phyloP scores from a whole-genome alignment of 2,797 vertebrate genomes.

The Amblyraja radiata region DNA sequence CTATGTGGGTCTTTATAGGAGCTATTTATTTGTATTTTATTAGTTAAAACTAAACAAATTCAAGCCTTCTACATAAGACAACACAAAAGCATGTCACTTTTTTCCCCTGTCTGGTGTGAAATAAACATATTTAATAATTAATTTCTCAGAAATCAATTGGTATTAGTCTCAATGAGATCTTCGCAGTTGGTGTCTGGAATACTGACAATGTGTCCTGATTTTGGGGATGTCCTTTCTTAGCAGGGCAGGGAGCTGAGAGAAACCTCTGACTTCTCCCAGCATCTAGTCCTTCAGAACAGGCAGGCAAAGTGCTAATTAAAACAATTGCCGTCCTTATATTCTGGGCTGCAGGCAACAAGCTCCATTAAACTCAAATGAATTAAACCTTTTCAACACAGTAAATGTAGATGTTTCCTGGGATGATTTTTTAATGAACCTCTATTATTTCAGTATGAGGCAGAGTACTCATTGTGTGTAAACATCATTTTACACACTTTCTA shows the following conservation, averaged over 20 bases:
- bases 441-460: not conserved
- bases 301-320: not conserved
- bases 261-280: not conserved
- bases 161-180: not conserved
- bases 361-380: not conserved
- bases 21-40: no score
- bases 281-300: not conserved
- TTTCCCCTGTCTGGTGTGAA: not conserved
- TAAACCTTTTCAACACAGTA: not conserved
- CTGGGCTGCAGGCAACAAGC: not conserved
- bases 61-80: not conserved
- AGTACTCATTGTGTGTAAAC: not conserved
- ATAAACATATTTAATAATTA: not conserved
- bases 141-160: not conserved
- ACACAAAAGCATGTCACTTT: not conserved
- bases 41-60: no score
- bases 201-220: not conserved
- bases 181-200: not conserved
- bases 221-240: not conserved
- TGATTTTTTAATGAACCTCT: not conserved
- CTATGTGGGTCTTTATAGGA: no score
- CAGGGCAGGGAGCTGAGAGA: not conserved
- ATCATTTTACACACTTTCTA: not conserved
- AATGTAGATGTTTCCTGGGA: not conserved
- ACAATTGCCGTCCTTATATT: not conserved